These are phyloP conservation scores for Forbesichthys papilliferus DNA, from an alignment of 2,113 vertebrate species.

Conservation along the genomic window DNA sequence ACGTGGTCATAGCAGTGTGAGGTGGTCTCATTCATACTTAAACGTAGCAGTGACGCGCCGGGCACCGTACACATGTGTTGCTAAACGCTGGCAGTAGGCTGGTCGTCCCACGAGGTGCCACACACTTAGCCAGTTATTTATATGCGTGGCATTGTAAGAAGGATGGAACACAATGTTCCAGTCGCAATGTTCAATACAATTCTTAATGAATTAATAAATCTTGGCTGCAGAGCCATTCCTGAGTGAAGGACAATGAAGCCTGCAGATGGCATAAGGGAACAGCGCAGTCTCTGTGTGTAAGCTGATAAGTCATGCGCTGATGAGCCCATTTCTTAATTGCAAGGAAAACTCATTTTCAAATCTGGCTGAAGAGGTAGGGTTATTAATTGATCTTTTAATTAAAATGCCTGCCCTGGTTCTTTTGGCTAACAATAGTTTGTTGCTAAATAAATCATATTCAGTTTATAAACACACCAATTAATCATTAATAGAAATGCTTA, in stretches of 20 bases:
- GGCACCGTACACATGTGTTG: conserved; percentile 42
- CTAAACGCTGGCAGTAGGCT: conserved; percentile 41
- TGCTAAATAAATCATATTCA: conserved; percentile 68
- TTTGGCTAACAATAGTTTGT: conserved; percentile 59
- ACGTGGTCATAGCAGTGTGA: background rate
- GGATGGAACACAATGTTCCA: conserved; percentile 71
- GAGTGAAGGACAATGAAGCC: conserved; percentile 72
- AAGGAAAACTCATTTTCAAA: conserved; percentile 75
- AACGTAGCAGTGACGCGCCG: conserved; percentile 16
- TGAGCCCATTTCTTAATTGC: conserved; percentile 79
- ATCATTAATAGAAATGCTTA: conserved; percentile 56
- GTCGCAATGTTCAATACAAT: conserved; percentile 72
- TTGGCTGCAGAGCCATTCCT: conserved; percentile 69
- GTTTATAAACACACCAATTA: conserved; percentile 61
- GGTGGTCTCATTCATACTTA: background rate
- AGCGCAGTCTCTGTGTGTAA: conserved; percentile 75
- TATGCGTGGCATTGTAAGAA: conserved; percentile 58
- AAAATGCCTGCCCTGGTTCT: conserved; percentile 61
- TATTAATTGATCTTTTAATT: conserved; percentile 80
- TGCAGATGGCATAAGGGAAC: conserved; percentile 70
- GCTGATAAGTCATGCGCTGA: conserved; percentile 82
- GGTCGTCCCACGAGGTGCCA: conserved; percentile 44
- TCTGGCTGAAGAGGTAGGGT: conserved; percentile 73
- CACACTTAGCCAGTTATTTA: conserved; percentile 70
- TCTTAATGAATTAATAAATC: conserved; percentile 82